Evolutionary conservation across 1,140 invertebrate species (phyloP), one percentile per base, ranked within the genome.

Genomic region (Pseudomyrmex flavicornis): DNA sequence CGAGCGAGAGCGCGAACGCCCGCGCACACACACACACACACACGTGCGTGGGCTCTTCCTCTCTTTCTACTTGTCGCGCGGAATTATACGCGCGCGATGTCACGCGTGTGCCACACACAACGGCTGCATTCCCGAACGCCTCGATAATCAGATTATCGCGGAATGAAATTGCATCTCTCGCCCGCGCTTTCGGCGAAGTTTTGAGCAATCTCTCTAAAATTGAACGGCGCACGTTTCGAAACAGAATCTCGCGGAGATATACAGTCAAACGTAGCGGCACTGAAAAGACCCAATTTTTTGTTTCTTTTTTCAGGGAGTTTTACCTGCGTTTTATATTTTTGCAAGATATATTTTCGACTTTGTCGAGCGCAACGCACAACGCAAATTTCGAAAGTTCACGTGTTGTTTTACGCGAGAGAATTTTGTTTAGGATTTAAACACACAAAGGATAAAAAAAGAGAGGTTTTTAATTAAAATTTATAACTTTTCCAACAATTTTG

Each of bases 101-200:
- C 76, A 80, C 76, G 59, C 66, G 76, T 59, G 65, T 80, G 35
- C 35, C 35, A 5, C 35, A 35, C 66, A 9, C 13, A 80, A 72
- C 15, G 65, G 35, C 65, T 70, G 20, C 66, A 58, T 61, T 54
- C 17, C 66, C 54, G 54, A 70, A 80, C 12, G 44, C 66, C 26
- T 17, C 66, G 22, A 59, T 72, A 80, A 80, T 70, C 76, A 80
- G 44, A 80, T 80, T 72, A 80, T 59, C 54, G 44, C 66, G 54
- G 22, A 72, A 80, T 80, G 76, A 80, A 80, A 80, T 80, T 72
- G 76, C 54, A 12, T 20, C 35, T 26, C 22, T 70, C 17, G 46
- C 35, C 20, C 50, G 52, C 50, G 35, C 26, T 77, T 48, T 58
- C 50, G 17, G 12, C 75, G 12, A 61, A 80, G 76, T 72, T 72